These are phyloP conservation scores for Mola mola DNA, from an alignment of 2,113 vertebrate genomes.

Conservation along the genomic window DNA sequence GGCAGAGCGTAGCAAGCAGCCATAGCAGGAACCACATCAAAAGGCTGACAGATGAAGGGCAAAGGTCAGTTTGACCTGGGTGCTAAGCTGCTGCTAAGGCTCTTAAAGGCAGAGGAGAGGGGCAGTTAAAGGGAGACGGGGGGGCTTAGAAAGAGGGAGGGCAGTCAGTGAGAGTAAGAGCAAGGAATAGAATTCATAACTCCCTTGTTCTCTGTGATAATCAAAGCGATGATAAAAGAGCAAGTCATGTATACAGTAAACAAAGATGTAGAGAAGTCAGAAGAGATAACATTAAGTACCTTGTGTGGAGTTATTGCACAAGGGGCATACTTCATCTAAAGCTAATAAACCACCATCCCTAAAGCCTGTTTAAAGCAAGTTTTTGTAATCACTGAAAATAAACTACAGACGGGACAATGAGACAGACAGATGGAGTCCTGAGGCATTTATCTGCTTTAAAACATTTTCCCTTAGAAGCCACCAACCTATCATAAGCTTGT, in stretches of 20 bases:
- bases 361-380: slow-evolving; percentile 76
- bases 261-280: slow-evolving; percentile 74
- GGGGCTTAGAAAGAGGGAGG: slow-evolving; percentile 44
- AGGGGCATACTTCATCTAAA: slow-evolving; percentile 74
- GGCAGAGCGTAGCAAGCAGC: slow-evolving; percentile 83
- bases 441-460: slow-evolving; percentile 83
- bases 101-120: slow-evolving; percentile 90
- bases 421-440: slow-evolving; percentile 82
- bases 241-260: slow-evolving; percentile 73
- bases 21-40: slow-evolving; percentile 92
- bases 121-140: slow-evolving; percentile 62
- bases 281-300: slow-evolving; percentile 74
- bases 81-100: slow-evolving; percentile 88
- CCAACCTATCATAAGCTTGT: slow-evolving; percentile 82
- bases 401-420: slow-evolving; percentile 82
- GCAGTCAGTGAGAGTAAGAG: slow-evolving; percentile 57
- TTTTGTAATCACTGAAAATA: slow-evolving; percentile 83
- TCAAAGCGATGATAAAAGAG: slow-evolving; percentile 76
- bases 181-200: slow-evolving; percentile 64
- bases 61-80: slow-evolving; percentile 92
- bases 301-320: slow-evolving; percentile 52
- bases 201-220: slow-evolving; percentile 58
- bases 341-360: slow-evolving; percentile 83
- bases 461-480: slow-evolving; percentile 81
- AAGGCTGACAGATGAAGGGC: slow-evolving; percentile 92